Evolutionary conservation across 2,888 invertebrate species (phyloP), one percentile per base, ranked within the genome.

Genomic region (Brachyptera risi): DNA sequence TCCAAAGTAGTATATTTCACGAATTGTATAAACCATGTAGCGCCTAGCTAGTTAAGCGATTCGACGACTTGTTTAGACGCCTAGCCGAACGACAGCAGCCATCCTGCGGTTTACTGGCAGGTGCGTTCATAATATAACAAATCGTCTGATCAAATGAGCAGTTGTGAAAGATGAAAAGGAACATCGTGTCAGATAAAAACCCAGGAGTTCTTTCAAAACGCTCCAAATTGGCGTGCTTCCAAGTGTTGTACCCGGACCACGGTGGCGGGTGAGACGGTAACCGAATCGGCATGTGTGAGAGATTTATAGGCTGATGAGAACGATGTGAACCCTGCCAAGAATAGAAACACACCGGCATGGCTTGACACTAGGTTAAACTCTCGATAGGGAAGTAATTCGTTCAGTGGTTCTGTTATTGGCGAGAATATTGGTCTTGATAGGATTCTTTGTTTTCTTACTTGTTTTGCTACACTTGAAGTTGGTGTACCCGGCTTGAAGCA

Each of bases 161-260:
- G 54, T 54, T 54, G 54, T 54, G 54, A 37, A 54, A 54, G 35
- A 54, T 54, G 54, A 54, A 54, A 54, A 37, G 31, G 54, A 54
- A 19, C 37, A 54, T 54, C 54, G 35, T 23, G 54, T 54, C 54
- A 35, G 54, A 54, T 54, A 54, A n/a, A n/a, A 51, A 54, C 54
- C 54, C 23, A 54, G 35, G 37, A 54, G 31, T 54, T 54, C 54
- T 54, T 54, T 54, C 54, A 35, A 37, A 54, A 54, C 35, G 54
- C 35, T 54, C 21, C 17, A 37, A 54, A 23, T 35, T 54, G 54
- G 54, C 47, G 37, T 19, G 21, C 5, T 2, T 31, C 35, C 54
- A 31, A 19, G 23, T 17, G 44, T 19, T 35, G n/a, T 13, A 47
- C 54, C 37, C 54, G 54, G 54, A 17, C 54, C 19, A 21, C 54